Conservation (phyloP, 2,113 vertebrate species). For the Tympanuchus pallidicinctus region DNA sequence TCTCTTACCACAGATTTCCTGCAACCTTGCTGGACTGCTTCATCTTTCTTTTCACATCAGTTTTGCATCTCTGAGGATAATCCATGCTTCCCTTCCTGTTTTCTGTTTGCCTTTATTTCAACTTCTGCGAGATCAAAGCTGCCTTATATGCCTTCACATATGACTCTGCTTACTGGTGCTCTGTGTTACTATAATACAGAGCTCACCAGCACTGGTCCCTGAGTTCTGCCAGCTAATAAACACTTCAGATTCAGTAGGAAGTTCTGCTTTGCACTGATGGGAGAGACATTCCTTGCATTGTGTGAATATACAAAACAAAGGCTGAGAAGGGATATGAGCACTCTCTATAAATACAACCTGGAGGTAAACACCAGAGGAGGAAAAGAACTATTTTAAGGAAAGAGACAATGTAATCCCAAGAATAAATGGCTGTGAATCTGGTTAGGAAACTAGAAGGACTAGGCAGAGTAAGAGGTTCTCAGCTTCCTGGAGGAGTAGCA, state of each 20-base stretch:
- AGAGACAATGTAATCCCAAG: slow-evolving; percentile 59
- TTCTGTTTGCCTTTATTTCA: not conserved
- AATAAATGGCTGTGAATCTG: slow-evolving; percentile 25
- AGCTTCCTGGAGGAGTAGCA: not conserved
- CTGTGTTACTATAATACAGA: not conserved
- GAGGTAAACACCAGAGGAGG: slow-evolving; percentile 64
- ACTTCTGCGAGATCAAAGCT: not conserved
- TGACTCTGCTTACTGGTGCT: not conserved
- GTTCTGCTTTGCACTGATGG: slow-evolving; percentile 45
- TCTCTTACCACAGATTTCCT: slow-evolving; percentile 17
- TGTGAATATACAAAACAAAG: slow-evolving; percentile 61
- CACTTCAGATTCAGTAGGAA: slow-evolving; percentile 28
- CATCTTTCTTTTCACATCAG: not conserved
- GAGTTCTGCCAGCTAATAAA: not conserved
- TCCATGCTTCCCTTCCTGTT: not conserved
- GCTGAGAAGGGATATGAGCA: slow-evolving; percentile 64
- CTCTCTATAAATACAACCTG: slow-evolving; percentile 68
- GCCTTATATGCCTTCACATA: not conserved
- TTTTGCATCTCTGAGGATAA: slow-evolving; percentile 10
- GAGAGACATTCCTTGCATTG: slow-evolving; percentile 60
- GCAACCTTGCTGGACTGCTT: not conserved
- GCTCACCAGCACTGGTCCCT: not conserved
- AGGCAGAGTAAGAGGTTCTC: not conserved
- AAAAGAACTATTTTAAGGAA: slow-evolving; percentile 68
- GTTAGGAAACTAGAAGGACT: slow-evolving; percentile 8